Evolutionary conservation across 2,888 invertebrate genomes (phyloP).

Genomic region (Amphipoea oculea): DNA sequence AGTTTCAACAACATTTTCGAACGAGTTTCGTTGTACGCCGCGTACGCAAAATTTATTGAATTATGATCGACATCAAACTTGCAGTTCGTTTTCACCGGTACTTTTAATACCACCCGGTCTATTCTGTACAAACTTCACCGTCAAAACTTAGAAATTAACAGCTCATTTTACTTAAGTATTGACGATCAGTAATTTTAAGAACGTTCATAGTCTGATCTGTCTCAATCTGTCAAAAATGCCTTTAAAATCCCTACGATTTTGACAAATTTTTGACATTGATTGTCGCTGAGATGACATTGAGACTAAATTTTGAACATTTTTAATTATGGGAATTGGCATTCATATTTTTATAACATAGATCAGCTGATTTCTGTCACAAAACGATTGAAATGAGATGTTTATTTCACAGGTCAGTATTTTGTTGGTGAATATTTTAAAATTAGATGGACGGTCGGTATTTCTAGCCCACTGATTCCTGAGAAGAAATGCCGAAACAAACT

Average conservation of each 20-base stretch:
- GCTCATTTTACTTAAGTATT: no score
- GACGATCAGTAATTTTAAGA: no score
- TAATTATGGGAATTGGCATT: no score
- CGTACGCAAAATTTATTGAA: slow-evolving; percentile 47
- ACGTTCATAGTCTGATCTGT: no score
- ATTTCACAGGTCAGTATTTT: neutral
- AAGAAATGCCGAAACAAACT: neutral
- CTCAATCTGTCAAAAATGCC: no score
- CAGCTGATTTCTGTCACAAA: neutral
- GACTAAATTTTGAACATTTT: no score
- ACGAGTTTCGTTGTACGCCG: slow-evolving; percentile 27
- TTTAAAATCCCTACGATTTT: no score
- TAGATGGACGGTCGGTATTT: no score
- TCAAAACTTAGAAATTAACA: no score
- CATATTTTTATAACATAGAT: neutral
- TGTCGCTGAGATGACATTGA: no score
- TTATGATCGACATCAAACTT: slow-evolving; percentile 31
- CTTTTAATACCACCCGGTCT: neutral
- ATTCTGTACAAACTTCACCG: neutral
- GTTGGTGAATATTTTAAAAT: neutral
- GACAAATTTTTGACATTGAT: no score
- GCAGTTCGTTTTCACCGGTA: slow-evolving; percentile 5
- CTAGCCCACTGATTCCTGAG: no score
- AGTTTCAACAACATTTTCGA: slow-evolving; percentile 51
- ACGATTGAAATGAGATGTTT: neutral